Percentiles rank a stretch among this genome's conserved stretches.
Evolutionary conservation across 2,888 invertebrate genomes (phyloP).

Genomic region (Ennomos quercinarius): DNA sequence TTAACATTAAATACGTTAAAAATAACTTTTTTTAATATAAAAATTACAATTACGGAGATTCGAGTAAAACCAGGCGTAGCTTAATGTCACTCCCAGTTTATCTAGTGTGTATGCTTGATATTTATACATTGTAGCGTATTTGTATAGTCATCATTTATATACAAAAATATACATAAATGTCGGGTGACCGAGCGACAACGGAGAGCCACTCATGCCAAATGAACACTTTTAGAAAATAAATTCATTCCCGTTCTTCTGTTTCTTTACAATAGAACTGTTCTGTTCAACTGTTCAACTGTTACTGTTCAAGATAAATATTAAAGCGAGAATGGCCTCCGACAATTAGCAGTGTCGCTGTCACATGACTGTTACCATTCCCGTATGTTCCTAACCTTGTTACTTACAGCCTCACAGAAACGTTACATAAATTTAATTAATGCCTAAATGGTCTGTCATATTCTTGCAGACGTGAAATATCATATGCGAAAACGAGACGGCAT

Average conservation of each 20-base stretch:
- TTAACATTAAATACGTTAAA: constrained; percentile 74
- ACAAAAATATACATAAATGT: constrained; percentile 84
- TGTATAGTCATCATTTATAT: constrained; percentile 78
- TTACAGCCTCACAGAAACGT: not conserved
- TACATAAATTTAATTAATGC: too few species aligned
- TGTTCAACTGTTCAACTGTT: too few species aligned
- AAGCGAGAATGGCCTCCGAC: not conserved
- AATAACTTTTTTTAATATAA: constrained; percentile 71
- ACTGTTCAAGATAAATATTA: too few species aligned
- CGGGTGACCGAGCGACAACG: constrained; percentile 58
- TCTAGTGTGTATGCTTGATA: constrained; percentile 62
- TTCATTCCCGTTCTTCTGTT: too few species aligned
- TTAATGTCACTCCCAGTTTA: constrained; percentile 16
- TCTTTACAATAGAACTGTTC: too few species aligned
- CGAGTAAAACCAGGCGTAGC: constrained; percentile 67
- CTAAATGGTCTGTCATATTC: too few species aligned
- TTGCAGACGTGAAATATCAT: too few species aligned
- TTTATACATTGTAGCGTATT: constrained; percentile 73
- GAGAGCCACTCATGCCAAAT: constrained; percentile 14
- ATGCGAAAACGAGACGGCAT: too few species aligned
- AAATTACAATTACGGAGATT: constrained; percentile 82
- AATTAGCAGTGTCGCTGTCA: constrained; percentile 58
- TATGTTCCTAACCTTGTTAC: constrained; percentile 46
- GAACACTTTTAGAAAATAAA: too few species aligned
- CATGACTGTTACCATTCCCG: constrained; percentile 39